Evolutionary conservation across 1,140 invertebrate species (phyloP).

Genomic region (Apocrypta bakeri): DNA sequence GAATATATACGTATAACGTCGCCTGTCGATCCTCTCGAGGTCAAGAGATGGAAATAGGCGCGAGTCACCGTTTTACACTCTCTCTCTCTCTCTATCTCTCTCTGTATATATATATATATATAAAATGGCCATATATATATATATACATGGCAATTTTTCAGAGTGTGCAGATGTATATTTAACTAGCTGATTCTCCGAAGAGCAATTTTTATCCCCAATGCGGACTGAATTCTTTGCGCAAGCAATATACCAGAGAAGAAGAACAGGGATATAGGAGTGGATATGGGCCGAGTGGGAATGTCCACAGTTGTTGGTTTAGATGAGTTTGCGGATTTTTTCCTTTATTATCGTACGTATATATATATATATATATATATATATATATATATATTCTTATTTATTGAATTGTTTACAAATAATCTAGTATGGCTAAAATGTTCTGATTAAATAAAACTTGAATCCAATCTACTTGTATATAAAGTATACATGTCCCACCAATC

Average conservation of each 20-base stretch:
- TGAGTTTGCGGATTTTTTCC: too few species aligned
- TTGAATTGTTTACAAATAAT: too few species aligned
- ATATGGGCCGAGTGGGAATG: background rate
- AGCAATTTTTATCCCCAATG: slow-evolving; percentile 13
- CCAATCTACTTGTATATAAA: too few species aligned
- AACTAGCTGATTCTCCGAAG: slow-evolving; percentile 10
- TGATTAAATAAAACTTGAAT: too few species aligned
- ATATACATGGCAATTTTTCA: slow-evolving; percentile 18
- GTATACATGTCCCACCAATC: background rate
- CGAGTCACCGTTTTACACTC: background rate
- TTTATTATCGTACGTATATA: too few species aligned
- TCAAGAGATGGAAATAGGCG: slow-evolving; percentile 42
- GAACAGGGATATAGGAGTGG: too few species aligned
- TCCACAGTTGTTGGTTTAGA: background rate
- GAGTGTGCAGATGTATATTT: slow-evolving; percentile 10
- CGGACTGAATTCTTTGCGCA: background rate
- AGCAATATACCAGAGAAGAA: background rate
- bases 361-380: too few species aligned
- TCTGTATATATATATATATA: background rate
- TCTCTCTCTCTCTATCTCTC: background rate
- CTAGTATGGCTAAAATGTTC: too few species aligned
- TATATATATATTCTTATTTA: too few species aligned
- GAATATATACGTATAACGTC: background rate
- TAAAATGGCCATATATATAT: too few species aligned
- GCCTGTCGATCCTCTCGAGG: slow-evolving; percentile 52